A percentile compares a stretch with the other conserved stretches of the same genome.
phyloP scores from a whole-genome alignment of 37 sponge, comb jelly and placozoan species.

The Eunapius fragilis region DNA sequence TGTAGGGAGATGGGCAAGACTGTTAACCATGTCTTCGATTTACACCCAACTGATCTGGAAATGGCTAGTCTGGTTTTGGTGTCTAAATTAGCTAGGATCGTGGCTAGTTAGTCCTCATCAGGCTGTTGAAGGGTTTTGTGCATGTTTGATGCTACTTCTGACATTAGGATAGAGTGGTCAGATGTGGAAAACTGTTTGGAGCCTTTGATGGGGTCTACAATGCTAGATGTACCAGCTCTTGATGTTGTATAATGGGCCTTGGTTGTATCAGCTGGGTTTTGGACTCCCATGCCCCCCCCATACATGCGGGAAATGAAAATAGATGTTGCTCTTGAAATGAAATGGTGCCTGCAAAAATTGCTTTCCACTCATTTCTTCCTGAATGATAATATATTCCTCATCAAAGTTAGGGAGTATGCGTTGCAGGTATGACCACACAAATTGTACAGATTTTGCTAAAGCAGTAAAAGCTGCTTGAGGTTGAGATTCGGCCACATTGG shows the following conservation, averaged over 20 bases:
- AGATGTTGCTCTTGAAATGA: constrained; percentile 11
- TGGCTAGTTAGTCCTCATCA: too few relatives aligned
- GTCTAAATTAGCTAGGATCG: too few relatives aligned
- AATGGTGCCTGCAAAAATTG: neutral
- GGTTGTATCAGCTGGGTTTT: constrained; percentile 10
- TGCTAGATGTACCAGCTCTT: constrained; percentile 1
- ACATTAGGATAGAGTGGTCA: too few relatives aligned
- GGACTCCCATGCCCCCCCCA: neutral
- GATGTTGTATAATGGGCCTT: neutral
- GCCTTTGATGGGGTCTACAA: constrained; percentile 16
- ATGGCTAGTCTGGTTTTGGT: too few relatives aligned
- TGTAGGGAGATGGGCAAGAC: too few relatives aligned
- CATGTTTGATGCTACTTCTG: too few relatives aligned
- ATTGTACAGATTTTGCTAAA: constrained; percentile 27
- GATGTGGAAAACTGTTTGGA: constrained; percentile 6
- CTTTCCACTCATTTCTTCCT: too few relatives aligned
- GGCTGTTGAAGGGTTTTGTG: too few relatives aligned
- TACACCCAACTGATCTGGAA: too few relatives aligned
- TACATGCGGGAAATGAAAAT: neutral
- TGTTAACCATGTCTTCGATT: too few relatives aligned
- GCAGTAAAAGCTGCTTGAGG: constrained; percentile 30
- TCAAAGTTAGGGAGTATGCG: too few relatives aligned
- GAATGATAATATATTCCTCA: too few relatives aligned
- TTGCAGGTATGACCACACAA: constrained; percentile 33
- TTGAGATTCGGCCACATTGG: neutral